These are phyloP conservation scores for Ormyrus pomaceus DNA, from an alignment of 2,888 invertebrate species.

Conservation along the genomic window DNA sequence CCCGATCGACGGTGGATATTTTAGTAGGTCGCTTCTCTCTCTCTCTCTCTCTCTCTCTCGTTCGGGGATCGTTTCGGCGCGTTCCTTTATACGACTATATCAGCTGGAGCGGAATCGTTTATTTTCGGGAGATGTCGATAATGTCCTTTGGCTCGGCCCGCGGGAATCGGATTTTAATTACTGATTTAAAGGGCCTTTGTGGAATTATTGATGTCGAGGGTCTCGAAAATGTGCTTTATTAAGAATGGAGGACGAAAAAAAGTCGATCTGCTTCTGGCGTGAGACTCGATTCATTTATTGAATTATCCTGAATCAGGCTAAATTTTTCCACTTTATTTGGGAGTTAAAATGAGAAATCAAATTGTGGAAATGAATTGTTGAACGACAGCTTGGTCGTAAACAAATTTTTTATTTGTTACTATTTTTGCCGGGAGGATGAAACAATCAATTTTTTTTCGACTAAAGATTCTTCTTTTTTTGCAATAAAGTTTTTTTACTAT, in stretches of 20 bases:
- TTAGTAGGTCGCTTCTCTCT: neutral
- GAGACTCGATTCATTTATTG: neutral
- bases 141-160: conserved; percentile 14
- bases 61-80: neutral
- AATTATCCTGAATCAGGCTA: neutral
- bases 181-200: conserved; percentile 34
- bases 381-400: too few relatives aligned
- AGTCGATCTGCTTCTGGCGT: neutral
- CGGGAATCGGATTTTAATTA: conserved; percentile 44
- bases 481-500: too few relatives aligned
- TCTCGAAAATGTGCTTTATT: conserved; percentile 1
- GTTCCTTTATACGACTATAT: neutral
- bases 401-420: too few relatives aligned
- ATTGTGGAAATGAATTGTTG: too few relatives aligned
- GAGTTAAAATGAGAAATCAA: too few relatives aligned
- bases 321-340: neutral
- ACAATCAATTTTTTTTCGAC: too few relatives aligned
- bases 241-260: conserved; percentile 15
- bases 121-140: conserved; percentile 40
- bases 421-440: too few relatives aligned
- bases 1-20: conserved; percentile 17
- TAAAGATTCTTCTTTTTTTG: too few relatives aligned
- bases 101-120: conserved; percentile 13
- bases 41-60: too few relatives aligned
- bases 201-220: conserved; percentile 33